phyloP scores from a whole-genome alignment of 2,888 invertebrate genomes.

The Microplitis manilae region DNA sequence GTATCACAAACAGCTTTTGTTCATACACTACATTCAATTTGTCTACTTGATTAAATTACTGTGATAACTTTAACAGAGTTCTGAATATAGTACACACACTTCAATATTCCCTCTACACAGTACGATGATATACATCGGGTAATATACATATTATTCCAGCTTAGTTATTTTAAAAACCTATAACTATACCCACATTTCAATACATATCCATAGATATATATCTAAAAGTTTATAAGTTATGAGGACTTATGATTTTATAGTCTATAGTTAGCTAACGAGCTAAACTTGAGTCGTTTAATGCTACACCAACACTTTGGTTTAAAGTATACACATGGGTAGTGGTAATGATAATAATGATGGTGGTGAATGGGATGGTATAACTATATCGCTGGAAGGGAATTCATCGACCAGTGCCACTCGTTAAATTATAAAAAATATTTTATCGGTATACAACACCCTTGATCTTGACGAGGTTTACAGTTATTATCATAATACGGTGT shows the following conservation, averaged over 20 bases:
- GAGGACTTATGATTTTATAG: not conserved
- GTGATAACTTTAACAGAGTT: not conserved
- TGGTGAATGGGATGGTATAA: not conserved
- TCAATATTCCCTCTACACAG: not conserved
- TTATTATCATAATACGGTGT: not conserved
- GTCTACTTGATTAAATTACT: conserved; percentile 2
- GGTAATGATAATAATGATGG: not conserved
- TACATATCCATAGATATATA: no score
- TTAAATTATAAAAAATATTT: not conserved
- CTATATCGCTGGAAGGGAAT: not conserved
- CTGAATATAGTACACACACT: not conserved
- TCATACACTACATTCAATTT: conserved; percentile 10
- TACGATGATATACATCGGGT: not conserved
- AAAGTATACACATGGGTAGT: not conserved
- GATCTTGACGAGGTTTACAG: not conserved
- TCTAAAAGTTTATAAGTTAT: no score
- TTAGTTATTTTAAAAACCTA: not conserved
- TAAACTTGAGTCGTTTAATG: not conserved
- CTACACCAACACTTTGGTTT: not conserved
- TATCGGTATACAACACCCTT: not conserved
- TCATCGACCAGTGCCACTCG: not conserved
- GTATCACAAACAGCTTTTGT: conserved; percentile 20
- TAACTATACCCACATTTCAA: not conserved
- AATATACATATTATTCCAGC: not conserved
- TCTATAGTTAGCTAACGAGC: not conserved